Conservation (phyloP, 2,797 vertebrate species). For the Harpagifer antarcticus region DNA sequence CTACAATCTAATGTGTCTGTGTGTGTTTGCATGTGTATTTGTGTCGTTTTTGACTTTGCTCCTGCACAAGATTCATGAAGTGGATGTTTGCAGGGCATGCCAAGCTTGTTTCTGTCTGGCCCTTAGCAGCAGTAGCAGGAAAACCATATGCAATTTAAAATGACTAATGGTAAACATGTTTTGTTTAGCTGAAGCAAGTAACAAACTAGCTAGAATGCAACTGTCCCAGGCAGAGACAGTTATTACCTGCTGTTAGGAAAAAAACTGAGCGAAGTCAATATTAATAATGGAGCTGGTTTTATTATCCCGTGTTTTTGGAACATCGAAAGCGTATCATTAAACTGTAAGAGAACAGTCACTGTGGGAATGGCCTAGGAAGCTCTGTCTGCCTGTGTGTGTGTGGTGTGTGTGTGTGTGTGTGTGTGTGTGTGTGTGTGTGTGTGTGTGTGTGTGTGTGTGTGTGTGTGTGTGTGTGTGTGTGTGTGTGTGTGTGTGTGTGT, state of each 20-base stretch:
- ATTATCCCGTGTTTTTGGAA: conserved; percentile 21
- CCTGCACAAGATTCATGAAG: background rate
- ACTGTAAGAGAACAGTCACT: background rate
- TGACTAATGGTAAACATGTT: conserved; percentile 32
- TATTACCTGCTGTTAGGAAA: background rate
- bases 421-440: too few species aligned
- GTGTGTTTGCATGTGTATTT: background rate
- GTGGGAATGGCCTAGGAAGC: too few species aligned
- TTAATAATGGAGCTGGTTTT: conserved; percentile 19
- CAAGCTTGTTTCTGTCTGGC: conserved; percentile 33
- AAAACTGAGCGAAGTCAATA: background rate
- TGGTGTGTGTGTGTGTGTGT: too few species aligned
- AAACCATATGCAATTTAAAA: conserved; percentile 37
- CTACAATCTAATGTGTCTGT: conserved; percentile 34
- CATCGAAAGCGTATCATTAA: conserved; percentile 23
- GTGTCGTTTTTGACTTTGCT: background rate
- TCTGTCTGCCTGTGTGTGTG: too few species aligned
- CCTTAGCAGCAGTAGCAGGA: conserved; percentile 20
- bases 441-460: too few species aligned
- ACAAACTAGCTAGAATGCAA: background rate
- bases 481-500: too few species aligned
- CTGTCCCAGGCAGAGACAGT: background rate
- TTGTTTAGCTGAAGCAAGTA: conserved; percentile 32
- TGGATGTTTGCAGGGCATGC: conserved; percentile 21
- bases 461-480: too few species aligned